Base-by-base conservation (phyloP, 2,888 invertebrate genomes). In the Spatulosminthurus flaviceps region DNA sequence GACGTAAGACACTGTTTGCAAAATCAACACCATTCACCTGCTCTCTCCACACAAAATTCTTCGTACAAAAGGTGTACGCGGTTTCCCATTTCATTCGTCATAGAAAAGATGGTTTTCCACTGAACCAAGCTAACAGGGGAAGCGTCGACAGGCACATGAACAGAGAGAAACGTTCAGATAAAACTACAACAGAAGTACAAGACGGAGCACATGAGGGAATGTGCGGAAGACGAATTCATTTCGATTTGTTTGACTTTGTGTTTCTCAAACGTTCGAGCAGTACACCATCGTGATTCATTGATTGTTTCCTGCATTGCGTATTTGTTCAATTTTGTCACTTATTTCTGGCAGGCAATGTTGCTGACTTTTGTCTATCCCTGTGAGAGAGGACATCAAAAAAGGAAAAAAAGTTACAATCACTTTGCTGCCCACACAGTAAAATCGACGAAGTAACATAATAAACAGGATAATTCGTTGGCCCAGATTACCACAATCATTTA, bases 311-410 rank as follows among this genome's bases (percentile, higher is more conserved):
- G n/a, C 24, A 74, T 74, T 74, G 61, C 74, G 74, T 74, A 72
- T 51, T 51, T 61, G n/a, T 60, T 74, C 74, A 29, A 60, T 24
- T 34, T 61, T n/a, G 28, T 82, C 79, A 81, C 78, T 80, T 81
- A 77, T 83, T 85, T 83, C 85, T 83, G 78, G 85, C 85, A 80
- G 85, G 85, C 71, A 85, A 81, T 75, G 85, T 85, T 72, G 85
- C 85, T 79, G 83, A 83, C 79, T 85, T 85, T 84, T 85, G 85
- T 79, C 83, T 84, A 79, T 85, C 85, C 83, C 85, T 85, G 83
- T 83, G 79, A 66, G 79, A 60, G 41, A 69, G 22, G 43, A 69
- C 74, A 69, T 19, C 43, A 51, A 73, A 34, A n/a, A 34, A 4
- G 34, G 26, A 22, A 51, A 51, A 73, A 22, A 26, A 64, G 26